Percentiles rank a stretch among this genome's conserved stretches.
These are phyloP conservation scores for Montipora capitata DNA, from an alignment of 92 coral and sea anemone genomes.

Conservation along the genomic window DNA sequence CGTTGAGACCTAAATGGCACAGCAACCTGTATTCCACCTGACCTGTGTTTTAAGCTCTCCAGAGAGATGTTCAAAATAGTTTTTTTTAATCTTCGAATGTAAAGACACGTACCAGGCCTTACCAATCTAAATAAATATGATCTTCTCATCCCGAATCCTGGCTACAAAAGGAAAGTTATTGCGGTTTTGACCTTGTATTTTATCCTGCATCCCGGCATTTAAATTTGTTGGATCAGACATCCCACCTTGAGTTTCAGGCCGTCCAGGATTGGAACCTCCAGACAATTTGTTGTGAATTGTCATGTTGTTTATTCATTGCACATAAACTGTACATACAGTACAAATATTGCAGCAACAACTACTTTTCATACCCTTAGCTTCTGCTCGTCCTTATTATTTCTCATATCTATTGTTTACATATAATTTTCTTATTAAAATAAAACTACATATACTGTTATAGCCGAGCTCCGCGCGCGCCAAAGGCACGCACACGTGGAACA, in stretches of 20 bases:
- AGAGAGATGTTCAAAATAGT: not conserved
- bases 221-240: not conserved
- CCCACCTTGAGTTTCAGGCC: not conserved
- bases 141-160: not conserved
- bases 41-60: not conserved
- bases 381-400: not conserved
- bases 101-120: not conserved
- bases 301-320: not conserved
- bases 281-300: not conserved
- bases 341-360: not conserved
- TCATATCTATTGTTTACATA: not conserved
- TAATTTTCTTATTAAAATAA: not conserved
- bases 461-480: slow-evolving; percentile 31
- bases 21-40: not conserved
- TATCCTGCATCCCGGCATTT: not conserved
- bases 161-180: not conserved
- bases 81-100: not conserved
- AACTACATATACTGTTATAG: not conserved
- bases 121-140: not conserved
- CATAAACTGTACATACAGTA: not conserved
- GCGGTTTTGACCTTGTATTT: not conserved
- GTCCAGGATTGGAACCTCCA: not conserved
- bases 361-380: not conserved
- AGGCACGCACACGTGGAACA: too few relatives aligned
- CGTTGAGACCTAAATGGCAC: not conserved